A percentile compares a stretch with the other conserved stretches of the same genome.
phyloP scores from a whole-genome alignment of 1,140 invertebrate genomes.

The Pantala flavescens region DNA sequence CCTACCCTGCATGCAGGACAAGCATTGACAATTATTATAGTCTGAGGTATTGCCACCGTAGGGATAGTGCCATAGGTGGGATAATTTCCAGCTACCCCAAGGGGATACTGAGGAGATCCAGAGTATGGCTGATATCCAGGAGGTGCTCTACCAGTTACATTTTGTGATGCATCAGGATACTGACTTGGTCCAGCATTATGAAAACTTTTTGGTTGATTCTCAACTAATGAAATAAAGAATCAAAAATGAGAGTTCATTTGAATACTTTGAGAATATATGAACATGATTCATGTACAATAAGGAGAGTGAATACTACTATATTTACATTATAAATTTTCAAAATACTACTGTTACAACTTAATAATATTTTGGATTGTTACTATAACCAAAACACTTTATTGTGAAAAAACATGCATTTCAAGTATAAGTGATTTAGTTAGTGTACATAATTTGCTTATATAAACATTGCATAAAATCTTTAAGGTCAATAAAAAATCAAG shows the following conservation, averaged over 20 bases:
- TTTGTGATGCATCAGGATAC: background rate
- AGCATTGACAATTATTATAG: conserved; percentile 62
- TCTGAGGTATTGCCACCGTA: conserved; percentile 33
- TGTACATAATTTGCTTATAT: no score
- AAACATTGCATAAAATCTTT: no score
- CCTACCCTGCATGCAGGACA: conserved; percentile 70
- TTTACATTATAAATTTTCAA: no score
- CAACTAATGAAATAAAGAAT: background rate
- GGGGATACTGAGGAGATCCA: conserved; percentile 12
- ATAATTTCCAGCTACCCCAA: background rate
- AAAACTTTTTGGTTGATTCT: background rate
- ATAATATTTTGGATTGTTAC: no score
- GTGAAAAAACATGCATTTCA: no score
- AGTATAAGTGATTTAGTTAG: no score
- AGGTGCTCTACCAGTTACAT: background rate
- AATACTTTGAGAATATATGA: no score
- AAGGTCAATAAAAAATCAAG: no score
- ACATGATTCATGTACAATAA: no score
- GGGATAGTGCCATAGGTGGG: conserved; percentile 24
- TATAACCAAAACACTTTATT: no score
- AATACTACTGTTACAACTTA: no score
- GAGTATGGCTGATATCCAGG: conserved; percentile 19
- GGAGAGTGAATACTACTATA: no score
- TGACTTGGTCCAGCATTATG: background rate
- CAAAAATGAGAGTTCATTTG: background rate